Evolutionary conservation across 1,140 invertebrate genomes (phyloP), one percentile per base, ranked within the genome.

Genomic region (Atta cephalotes): DNA sequence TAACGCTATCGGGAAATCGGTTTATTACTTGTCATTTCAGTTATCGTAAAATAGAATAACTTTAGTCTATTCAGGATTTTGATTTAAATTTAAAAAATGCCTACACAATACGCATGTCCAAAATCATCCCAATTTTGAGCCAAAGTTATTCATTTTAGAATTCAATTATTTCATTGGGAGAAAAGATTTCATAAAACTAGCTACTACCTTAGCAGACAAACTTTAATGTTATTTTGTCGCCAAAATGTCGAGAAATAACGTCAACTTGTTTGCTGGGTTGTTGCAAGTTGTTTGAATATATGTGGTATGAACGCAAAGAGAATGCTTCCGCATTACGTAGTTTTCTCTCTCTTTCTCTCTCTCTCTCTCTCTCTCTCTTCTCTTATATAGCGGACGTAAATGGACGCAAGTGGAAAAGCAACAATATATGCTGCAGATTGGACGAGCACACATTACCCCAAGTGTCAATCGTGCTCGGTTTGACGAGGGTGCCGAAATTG

Each of bases 341-440:
- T 16, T 51, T 14, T 49, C 4, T 31, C 3, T 31, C 35, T 16
- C 39, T 49, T 9, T 45, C 35, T 68, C 9, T 45, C 12, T 45
- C 12, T 49, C 45, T 35, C 35, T 35, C 35, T 35, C 35, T 35
- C 35, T 39, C 7, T 39, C 49, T 35, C 12, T 76, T 51, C 39
- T 63, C 60, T 68, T 45, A 2, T n/a, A 31, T 16, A 60, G 5
- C 35, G 9, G 28, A 77, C 14, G 53, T 63, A 65, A 76, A 31
- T 53, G 51, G 10, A 14, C 31, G 3, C 39, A 45, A 79, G 66
- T 56, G 49, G 62, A 85, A 66, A 79, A 85, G 70, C 70, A 74
- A 72, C 53, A 21, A 71, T 16, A 18, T 45, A 51, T 21, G 35
- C 45, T 71, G n/a, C 21, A 62, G 49, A 25, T 12, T 63, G n/a